Evolutionary conservation across 2,888 invertebrate genomes (phyloP).

Genomic region (Iselma pallidipennis): DNA sequence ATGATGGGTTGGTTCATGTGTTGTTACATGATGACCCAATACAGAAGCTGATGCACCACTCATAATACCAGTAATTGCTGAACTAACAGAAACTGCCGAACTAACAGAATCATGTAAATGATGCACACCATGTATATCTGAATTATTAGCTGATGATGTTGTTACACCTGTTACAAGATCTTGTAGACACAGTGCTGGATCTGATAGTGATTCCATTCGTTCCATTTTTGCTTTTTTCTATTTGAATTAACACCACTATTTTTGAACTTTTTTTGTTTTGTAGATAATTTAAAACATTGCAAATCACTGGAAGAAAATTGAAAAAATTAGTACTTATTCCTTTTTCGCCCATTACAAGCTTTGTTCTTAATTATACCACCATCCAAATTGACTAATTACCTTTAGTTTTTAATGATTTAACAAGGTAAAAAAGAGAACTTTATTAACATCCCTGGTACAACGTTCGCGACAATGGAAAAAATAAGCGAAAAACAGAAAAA

Average conservation of each 20-base stretch:
- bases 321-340: too few species aligned
- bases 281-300: too few species aligned
- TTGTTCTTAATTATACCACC: not conserved
- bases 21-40: constrained; percentile 56
- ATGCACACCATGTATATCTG: constrained; percentile 59
- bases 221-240: constrained; percentile 59
- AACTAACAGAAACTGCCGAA: constrained; percentile 62
- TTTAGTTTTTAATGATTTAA: too few species aligned
- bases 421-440: too few species aligned
- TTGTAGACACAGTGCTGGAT: constrained; percentile 74
- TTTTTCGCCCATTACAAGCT: too few species aligned
- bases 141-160: constrained; percentile 58
- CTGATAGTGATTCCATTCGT: constrained; percentile 70
- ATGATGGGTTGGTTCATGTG: constrained; percentile 59
- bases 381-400: too few species aligned
- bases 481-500: constrained; percentile 12
- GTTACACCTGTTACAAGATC: constrained; percentile 69
- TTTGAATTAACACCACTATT: too few species aligned
- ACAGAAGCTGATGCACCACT: constrained; percentile 57
- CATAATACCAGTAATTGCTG: constrained; percentile 63
- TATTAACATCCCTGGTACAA: too few species aligned
- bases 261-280: too few species aligned
- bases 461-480: too few species aligned
- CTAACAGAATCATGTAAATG: constrained; percentile 62
- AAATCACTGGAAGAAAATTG: too few species aligned